phyloP scores from a whole-genome alignment of 1,140 invertebrate genomes.

The Steinernema feltiae region DNA sequence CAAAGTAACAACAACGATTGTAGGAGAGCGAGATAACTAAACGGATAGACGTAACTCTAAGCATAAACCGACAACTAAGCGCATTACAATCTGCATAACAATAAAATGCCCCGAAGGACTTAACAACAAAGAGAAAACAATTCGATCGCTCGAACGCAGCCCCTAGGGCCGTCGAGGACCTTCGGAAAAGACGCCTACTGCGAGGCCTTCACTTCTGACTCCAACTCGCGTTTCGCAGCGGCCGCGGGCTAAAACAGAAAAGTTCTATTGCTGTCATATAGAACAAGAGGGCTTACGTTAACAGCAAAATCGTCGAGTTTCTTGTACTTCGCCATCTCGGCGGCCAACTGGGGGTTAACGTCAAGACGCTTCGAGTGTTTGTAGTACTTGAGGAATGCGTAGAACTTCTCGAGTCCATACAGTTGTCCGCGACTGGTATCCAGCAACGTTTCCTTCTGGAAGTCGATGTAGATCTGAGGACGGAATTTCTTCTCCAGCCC shows the following conservation, averaged over 20 bases:
- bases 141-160: neutral
- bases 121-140: neutral
- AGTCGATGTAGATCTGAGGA: slow-evolving; percentile 84
- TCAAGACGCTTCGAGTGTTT: slow-evolving; percentile 71
- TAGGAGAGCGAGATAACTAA: too few species aligned
- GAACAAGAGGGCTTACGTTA: slow-evolving; percentile 40
- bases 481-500: slow-evolving; percentile 90
- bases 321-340: slow-evolving; percentile 79
- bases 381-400: slow-evolving; percentile 82
- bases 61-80: slow-evolving; percentile 5
- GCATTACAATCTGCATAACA: neutral
- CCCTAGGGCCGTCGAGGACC: neutral
- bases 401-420: slow-evolving; percentile 97
- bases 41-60: neutral
- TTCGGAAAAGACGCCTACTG: neutral
- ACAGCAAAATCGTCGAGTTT: slow-evolving; percentile 81
- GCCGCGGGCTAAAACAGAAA: slow-evolving; percentile 27
- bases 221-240: slow-evolving; percentile 26
- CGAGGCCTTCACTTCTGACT: slow-evolving; percentile 16
- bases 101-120: neutral
- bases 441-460: slow-evolving; percentile 82
- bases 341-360: slow-evolving; percentile 73
- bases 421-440: slow-evolving; percentile 88
- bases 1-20: slow-evolving; percentile 10
- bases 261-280: neutral